Conservation (phyloP, 2,113 vertebrate genomes). For the Rhynchopsitta pachyrhyncha region DNA sequence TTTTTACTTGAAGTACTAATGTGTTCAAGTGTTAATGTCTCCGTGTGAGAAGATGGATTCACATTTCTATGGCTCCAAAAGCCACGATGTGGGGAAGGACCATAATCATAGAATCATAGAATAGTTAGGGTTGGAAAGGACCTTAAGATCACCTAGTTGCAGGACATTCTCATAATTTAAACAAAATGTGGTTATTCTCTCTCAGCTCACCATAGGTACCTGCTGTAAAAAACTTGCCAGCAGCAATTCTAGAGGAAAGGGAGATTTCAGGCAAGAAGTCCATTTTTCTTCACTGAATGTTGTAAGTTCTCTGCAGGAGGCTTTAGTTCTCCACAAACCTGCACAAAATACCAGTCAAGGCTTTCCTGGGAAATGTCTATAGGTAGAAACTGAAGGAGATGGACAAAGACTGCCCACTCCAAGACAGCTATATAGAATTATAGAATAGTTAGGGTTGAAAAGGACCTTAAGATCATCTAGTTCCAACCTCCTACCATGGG, state of each 20-base stretch:
- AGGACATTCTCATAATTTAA: background rate
- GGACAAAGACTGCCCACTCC: background rate
- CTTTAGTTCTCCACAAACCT: background rate
- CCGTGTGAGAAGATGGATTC: background rate
- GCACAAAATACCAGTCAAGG: background rate
- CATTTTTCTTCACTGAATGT: background rate
- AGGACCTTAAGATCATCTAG: background rate
- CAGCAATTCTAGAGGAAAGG: background rate
- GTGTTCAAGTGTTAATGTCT: background rate
- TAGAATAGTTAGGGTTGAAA: background rate
- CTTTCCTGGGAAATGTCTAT: background rate
- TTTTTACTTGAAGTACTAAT: background rate
- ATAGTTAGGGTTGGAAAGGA: too few relatives aligned
- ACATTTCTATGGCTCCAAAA: background rate
- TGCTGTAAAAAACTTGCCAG: background rate
- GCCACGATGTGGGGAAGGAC: background rate
- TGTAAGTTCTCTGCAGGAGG: background rate
- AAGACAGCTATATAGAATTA: background rate
- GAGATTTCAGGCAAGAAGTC: background rate
- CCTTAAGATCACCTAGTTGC: too few relatives aligned
- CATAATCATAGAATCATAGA: background rate
- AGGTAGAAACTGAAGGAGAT: background rate
- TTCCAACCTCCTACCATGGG: background rate
- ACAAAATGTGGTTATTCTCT: background rate
- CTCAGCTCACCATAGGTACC: background rate